phyloP scores from a whole-genome alignment of 2,888 invertebrate species.

The Acronicta aceris region DNA sequence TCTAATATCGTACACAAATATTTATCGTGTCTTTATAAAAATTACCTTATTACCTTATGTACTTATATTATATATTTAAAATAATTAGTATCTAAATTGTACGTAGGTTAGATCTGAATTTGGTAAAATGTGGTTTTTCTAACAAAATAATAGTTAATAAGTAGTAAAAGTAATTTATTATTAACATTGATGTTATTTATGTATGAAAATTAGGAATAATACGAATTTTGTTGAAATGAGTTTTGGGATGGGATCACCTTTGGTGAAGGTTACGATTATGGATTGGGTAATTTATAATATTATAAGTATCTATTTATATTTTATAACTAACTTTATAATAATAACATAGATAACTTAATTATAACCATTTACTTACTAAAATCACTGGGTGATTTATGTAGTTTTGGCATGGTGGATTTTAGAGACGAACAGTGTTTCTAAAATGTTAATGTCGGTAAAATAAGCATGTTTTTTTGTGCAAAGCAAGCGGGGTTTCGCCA shows the following conservation, averaged over 20 bases:
- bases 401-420: background rate
- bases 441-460: background rate
- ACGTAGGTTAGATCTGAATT: conserved; percentile 42
- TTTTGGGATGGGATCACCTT: background rate
- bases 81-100: conserved; percentile 18
- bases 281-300: background rate
- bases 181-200: conserved; percentile 33
- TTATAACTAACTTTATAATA: background rate
- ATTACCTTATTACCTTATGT: background rate
- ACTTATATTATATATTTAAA: background rate
- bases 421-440: conserved; percentile 1
- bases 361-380: background rate
- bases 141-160: conserved; percentile 46
- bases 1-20: background rate
- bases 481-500: conserved; percentile 15
- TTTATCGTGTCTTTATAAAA: background rate
- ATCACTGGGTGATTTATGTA: background rate
- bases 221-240: background rate
- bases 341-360: background rate
- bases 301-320: background rate
- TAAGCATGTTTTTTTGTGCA: conserved; percentile 7
- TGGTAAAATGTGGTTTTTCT: conserved; percentile 34
- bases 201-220: conserved; percentile 9
- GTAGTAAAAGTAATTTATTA: conserved; percentile 43
- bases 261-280: background rate